Evolutionary conservation across 2,113 vertebrate species (phyloP).

Genomic region (Capreolus pygargus): DNA sequence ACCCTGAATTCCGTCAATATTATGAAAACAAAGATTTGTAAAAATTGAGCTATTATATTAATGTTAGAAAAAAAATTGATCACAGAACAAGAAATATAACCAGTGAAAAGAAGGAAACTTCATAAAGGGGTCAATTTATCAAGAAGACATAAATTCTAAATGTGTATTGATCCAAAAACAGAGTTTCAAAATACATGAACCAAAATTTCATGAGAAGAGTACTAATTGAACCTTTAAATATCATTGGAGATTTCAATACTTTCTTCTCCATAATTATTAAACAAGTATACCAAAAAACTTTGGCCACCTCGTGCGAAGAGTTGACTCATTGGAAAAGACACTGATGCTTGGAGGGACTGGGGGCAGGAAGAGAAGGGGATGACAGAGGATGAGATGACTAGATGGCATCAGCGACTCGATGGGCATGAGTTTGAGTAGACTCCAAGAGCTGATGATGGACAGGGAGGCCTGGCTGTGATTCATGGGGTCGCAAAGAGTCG

Average conservation of each 20-base stretch:
- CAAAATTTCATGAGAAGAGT: neutral
- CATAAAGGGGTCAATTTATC: neutral
- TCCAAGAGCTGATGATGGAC: too few species aligned
- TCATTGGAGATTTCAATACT: neutral
- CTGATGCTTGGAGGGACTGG: too few species aligned
- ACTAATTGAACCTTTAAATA: neutral
- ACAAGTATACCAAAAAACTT: neutral
- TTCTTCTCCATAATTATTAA: neutral
- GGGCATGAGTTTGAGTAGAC: too few species aligned
- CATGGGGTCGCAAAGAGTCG: too few species aligned
- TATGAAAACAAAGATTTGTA: neutral
- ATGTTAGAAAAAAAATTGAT: neutral
- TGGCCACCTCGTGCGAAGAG: too few species aligned
- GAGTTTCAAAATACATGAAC: neutral
- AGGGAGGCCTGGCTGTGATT: too few species aligned
- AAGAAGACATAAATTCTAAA: neutral
- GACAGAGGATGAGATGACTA: too few species aligned
- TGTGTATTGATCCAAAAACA: neutral
- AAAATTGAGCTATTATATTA: neutral
- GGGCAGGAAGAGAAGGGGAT: too few species aligned
- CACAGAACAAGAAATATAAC: neutral
- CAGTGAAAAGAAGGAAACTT: neutral
- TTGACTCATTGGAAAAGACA: too few species aligned
- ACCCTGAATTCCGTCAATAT: neutral
- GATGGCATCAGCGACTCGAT: too few species aligned